phyloP scores from a whole-genome alignment of 1,140 invertebrate genomes.

The Pogonognathellus flavescens region DNA sequence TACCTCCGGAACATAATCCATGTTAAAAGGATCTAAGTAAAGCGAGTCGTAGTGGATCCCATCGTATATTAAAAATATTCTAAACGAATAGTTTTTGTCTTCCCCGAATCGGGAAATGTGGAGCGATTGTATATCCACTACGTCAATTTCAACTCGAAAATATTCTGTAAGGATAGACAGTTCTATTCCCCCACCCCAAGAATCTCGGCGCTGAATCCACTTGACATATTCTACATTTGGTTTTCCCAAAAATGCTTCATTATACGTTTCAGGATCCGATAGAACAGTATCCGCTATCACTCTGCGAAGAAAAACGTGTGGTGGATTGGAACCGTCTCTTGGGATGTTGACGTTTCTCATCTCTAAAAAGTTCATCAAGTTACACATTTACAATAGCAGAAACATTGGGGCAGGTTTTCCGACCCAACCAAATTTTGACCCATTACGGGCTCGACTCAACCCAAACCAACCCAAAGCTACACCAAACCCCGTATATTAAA shows the following conservation, averaged over 20 bases:
- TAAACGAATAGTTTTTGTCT: slow-evolving; percentile 85
- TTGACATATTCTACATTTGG: slow-evolving; percentile 87
- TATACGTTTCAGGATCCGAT: slow-evolving; percentile 82
- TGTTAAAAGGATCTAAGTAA: slow-evolving; percentile 82
- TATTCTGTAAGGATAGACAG: slow-evolving; percentile 88
- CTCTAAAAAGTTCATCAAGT: not conserved
- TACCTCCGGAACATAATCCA: slow-evolving; percentile 68
- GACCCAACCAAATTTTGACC: too few relatives aligned
- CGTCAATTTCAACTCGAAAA: slow-evolving; percentile 93
- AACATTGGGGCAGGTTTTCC: too few relatives aligned
- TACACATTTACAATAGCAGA: too few relatives aligned
- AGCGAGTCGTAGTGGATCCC: slow-evolving; percentile 89
- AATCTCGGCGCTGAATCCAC: slow-evolving; percentile 86
- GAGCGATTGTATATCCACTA: slow-evolving; percentile 90
- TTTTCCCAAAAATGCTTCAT: slow-evolving; percentile 88
- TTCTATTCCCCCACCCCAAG: slow-evolving; percentile 97
- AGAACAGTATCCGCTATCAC: slow-evolving; percentile 88
- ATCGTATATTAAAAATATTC: slow-evolving; percentile 94
- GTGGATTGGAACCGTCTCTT: not conserved
- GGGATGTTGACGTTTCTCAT: not conserved
- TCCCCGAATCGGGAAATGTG: slow-evolving; percentile 95
- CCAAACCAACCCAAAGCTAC: too few relatives aligned
- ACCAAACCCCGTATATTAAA: too few relatives aligned
- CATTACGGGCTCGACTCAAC: too few relatives aligned
- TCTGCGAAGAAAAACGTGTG: slow-evolving; percentile 78